Conservation (phyloP, 2,888 invertebrate genomes). For the Agrotis segetum region DNA sequence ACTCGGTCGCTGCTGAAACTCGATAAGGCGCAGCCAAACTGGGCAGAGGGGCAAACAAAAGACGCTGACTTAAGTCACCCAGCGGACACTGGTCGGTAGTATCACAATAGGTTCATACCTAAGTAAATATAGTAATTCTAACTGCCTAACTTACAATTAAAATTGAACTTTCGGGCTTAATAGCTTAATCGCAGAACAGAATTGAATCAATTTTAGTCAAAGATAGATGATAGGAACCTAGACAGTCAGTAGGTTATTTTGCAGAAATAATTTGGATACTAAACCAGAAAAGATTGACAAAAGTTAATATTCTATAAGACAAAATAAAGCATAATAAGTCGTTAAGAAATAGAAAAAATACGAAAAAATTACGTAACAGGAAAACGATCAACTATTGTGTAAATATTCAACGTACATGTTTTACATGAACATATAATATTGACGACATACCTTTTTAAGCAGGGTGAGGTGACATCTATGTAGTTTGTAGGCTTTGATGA, state of each 20-base stretch:
- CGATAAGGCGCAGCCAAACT: conserved; percentile 54
- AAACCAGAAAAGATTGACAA: too few relatives aligned
- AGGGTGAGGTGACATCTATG: conserved; percentile 8
- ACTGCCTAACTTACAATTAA: too few relatives aligned
- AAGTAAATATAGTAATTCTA: background rate
- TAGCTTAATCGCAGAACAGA: too few relatives aligned
- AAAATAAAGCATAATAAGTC: background rate
- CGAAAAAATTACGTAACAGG: conserved; percentile 2
- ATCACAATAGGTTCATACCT: conserved; percentile 5
- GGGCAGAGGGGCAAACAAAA: conserved; percentile 45
- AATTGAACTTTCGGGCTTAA: too few relatives aligned
- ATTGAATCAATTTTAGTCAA: too few relatives aligned
- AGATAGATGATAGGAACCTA: too few relatives aligned
- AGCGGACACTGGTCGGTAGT: conserved; percentile 14
- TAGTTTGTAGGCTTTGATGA: conserved; percentile 41
- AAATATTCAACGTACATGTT: background rate
- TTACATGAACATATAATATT: conserved; percentile 2
- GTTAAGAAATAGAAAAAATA: background rate
- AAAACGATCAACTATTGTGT: conserved; percentile 1
- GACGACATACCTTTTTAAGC: conserved; percentile 11
- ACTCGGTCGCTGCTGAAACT: conserved; percentile 65
- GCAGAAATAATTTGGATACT: too few relatives aligned
- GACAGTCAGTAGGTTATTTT: too few relatives aligned
- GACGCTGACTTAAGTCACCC: conserved; percentile 26
- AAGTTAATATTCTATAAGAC: background rate